Percentiles rank a stretch among this genome's conserved stretches.
phyloP scores from a whole-genome alignment of 1,140 invertebrate genomes.

The Eulimnadia texana region DNA sequence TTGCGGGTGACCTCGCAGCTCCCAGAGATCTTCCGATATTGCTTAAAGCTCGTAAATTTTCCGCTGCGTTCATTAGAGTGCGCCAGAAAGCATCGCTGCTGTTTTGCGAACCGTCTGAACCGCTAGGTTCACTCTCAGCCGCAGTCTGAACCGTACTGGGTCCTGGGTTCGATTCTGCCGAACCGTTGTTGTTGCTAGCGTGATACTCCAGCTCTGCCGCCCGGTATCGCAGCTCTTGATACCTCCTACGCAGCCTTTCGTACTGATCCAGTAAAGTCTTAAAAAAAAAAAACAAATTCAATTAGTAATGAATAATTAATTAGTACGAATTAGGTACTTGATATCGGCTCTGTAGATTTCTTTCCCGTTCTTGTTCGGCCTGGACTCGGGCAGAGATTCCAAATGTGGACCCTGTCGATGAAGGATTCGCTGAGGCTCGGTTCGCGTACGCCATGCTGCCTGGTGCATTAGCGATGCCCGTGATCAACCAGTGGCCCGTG shows the following conservation, averaged over 20 bases:
- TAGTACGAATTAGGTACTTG: conserved; percentile 6
- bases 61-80: conserved; percentile 2
- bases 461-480: conserved; percentile 58
- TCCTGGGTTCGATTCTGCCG: background rate
- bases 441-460: background rate
- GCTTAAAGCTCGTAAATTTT: conserved; percentile 5
- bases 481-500: conserved; percentile 64
- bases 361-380: conserved; percentile 12
- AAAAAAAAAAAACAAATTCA: background rate
- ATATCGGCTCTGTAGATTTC: conserved; percentile 13
- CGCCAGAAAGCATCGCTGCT: conserved; percentile 18
- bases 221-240: conserved; percentile 12
- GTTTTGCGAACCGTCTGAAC: background rate
- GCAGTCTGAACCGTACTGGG: background rate
- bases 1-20: background rate
- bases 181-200: background rate
- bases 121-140: background rate
- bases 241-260: conserved; percentile 11
- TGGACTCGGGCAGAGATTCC: background rate
- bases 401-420: conserved; percentile 18
- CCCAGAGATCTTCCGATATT: background rate
- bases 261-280: conserved; percentile 13
- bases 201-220: conserved; percentile 9
- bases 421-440: conserved; percentile 12
- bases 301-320: background rate